These are phyloP conservation scores for Harpegnathos saltator DNA, from an alignment of 1,140 invertebrate species.

Conservation along the genomic window DNA sequence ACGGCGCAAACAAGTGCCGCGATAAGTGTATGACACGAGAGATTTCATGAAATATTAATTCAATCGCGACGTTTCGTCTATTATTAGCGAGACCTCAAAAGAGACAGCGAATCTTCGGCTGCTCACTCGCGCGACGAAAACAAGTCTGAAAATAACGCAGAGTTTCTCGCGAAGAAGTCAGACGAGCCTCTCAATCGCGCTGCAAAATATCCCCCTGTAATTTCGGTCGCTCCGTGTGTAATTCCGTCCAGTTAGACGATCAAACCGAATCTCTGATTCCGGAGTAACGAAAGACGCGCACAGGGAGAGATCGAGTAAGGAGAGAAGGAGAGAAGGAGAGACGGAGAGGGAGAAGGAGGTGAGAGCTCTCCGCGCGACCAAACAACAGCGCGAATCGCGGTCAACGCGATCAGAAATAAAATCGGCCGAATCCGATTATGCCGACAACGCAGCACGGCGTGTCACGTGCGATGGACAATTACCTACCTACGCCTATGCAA, in stretches of 20 bases:
- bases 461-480: slow-evolving; percentile 67
- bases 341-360: too few relatives aligned
- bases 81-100: background rate
- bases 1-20: background rate
- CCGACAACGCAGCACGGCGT: slow-evolving; percentile 61
- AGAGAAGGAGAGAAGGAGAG: too few relatives aligned
- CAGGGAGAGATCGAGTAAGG: too few relatives aligned
- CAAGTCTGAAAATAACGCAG: background rate
- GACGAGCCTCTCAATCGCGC: background rate
- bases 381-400: slow-evolving; percentile 62
- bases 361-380: slow-evolving; percentile 20
- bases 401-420: slow-evolving; percentile 71
- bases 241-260: background rate
- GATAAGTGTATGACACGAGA: background rate
- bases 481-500: slow-evolving; percentile 76
- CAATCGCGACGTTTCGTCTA: background rate
- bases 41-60: background rate
- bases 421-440: slow-evolving; percentile 71
- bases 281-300: slow-evolving; percentile 25
- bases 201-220: background rate
- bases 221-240: too few relatives aligned
- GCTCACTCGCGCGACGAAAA: too few relatives aligned
- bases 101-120: too few relatives aligned
- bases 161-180: background rate
- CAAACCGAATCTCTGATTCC: slow-evolving; percentile 7